Evolutionary conservation across 2,113 vertebrate genomes (phyloP), one percentile per base, ranked within the genome.

Genomic region (Sinocyclocheilus maitianheensis): DNA sequence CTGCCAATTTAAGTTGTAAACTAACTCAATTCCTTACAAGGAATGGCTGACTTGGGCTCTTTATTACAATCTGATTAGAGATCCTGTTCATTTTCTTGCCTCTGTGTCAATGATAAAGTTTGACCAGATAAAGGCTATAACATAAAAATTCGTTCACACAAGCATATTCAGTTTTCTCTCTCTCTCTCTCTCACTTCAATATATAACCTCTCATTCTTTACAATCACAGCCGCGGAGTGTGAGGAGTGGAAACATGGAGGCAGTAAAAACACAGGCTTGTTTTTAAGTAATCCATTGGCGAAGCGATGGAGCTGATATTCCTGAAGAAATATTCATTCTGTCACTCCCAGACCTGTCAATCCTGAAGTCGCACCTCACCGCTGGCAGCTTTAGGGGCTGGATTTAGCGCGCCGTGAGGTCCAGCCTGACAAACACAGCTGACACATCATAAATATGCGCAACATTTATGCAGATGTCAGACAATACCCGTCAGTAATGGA

Each of bases 401-500:
- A 96, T 96, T 96, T 96, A 96, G 93, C 91, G 88, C 92, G 87
- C 90, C 55, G 88, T 91, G 93, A 94, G 93, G 91, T 93, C 91
- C 93, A 93, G 94, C 93, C 93, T 89, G 93, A 93, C 94, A 94
- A 95, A 93, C 94, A 95, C 95, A 94, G 94, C 95, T 96, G 95
- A 96, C 95, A 95, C 94, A 95, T 94, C 95, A 95, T 96, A 96
- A 96, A 96, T 96, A 95, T 93, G 93, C 92, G 90, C 94, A 93
- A 90, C 62, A 93, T 92, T 94, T 94, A 95, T 95, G 95, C 94
- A 95, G 91, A 94, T 93, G 86, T 92, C 89, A 90, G 93, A 96
- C 94, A 95, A 95, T 95, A 91, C 93, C 94, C 92, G 93, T 95
- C 94, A 94, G 94, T 95, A 95, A 84, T 77, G 62, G 37, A 37